A percentile compares a stretch with the other conserved stretches of the same genome.
Evolutionary conservation across 2,113 vertebrate species (phyloP).

Genomic region (Heliornis fulica): DNA sequence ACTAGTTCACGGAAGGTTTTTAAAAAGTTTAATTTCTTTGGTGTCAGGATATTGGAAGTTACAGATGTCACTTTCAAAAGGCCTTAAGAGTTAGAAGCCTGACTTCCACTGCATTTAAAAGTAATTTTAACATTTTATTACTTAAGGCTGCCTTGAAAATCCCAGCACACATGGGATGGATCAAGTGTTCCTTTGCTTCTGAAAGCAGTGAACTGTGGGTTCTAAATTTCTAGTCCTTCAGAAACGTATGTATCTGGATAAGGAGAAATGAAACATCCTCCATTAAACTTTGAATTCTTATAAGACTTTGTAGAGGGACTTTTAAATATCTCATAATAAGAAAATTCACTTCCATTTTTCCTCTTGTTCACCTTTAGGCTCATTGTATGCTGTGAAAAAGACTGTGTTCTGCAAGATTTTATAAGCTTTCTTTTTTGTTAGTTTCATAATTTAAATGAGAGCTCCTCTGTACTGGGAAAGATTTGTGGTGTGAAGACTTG

Average conservation of each 20-base stretch:
- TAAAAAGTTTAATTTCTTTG: constrained; percentile 8
- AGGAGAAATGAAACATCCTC: background rate
- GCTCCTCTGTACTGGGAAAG: background rate
- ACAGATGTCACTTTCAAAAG: background rate
- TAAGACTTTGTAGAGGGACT: background rate
- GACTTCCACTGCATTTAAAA: background rate
- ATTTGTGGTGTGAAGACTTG: background rate
- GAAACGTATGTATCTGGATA: background rate
- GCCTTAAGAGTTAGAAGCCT: background rate
- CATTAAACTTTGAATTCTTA: background rate
- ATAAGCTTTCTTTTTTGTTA: background rate
- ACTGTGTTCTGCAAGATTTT: background rate
- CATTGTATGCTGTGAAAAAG: background rate
- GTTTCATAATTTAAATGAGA: background rate
- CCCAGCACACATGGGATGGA: background rate
- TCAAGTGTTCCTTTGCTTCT: background rate
- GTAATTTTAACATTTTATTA: background rate
- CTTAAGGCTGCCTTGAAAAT: background rate
- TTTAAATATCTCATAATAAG: background rate
- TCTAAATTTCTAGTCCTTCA: background rate
- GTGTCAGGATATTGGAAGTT: background rate
- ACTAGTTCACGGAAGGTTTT: background rate
- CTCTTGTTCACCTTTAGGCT: background rate
- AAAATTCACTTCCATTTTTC: background rate
- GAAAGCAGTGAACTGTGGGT: background rate